phyloP scores from a whole-genome alignment of 2,113 vertebrate species.

The Chroicocephalus ridibundus region DNA sequence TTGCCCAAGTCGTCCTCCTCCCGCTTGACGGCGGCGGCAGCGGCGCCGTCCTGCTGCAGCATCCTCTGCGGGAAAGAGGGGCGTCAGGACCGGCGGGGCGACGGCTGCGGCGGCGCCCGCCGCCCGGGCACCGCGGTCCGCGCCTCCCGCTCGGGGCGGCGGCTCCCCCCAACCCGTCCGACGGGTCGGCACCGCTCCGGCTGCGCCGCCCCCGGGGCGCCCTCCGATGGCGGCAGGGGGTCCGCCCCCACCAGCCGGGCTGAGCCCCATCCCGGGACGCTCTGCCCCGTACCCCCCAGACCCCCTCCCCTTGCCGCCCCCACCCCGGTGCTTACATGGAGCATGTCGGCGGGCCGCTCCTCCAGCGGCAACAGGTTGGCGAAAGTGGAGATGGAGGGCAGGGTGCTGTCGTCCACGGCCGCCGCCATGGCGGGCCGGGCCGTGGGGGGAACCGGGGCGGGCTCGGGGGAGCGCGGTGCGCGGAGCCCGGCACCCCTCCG shows the following conservation, averaged over 20 bases:
- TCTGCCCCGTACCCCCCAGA: neutral
- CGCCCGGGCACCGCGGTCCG: neutral
- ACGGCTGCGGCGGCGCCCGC: neutral
- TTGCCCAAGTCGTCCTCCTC: slow-evolving; percentile 88
- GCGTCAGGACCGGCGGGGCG: neutral
- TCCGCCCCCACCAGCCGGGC: no score
- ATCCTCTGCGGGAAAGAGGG: slow-evolving; percentile 58
- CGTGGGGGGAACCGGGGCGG: neutral
- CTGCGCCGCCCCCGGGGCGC: neutral
- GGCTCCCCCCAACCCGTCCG: neutral
- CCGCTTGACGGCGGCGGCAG: slow-evolving; percentile 36
- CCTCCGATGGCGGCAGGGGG: neutral
- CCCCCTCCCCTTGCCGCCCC: no score
- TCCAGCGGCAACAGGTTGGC: slow-evolving; percentile 45
- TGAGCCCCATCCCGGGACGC: neutral
- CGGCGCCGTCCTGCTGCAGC: slow-evolving; percentile 61
- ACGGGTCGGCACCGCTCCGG: neutral
- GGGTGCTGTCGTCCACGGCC: slow-evolving; percentile 51
- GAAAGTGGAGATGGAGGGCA: slow-evolving; percentile 67
- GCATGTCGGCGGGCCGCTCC: slow-evolving; percentile 35
- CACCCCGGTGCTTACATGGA: neutral
- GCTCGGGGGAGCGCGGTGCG: neutral
- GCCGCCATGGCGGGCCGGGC: slow-evolving; percentile 45
- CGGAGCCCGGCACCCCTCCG: slow-evolving; percentile 23
- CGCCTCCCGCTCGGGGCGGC: neutral